Percentiles rank a stretch among this genome's conserved stretches.
Conservation (phyloP, 2,888 invertebrate species). For the Cataglyphis livida region DNA sequence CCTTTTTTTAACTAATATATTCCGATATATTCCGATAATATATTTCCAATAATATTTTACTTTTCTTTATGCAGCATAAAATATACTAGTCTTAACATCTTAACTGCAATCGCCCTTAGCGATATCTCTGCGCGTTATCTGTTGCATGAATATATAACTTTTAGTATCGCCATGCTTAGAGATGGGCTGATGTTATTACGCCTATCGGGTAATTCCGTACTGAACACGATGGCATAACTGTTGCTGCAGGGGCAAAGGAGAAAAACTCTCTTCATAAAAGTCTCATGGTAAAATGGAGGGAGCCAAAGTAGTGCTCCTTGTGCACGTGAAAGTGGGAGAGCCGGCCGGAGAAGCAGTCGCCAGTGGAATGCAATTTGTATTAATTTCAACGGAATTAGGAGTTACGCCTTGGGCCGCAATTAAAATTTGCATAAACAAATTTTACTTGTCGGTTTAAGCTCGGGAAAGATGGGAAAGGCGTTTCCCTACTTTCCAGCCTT, state of each 20-base stretch:
- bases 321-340: constrained; percentile 53
- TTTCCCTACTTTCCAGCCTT: constrained; percentile 1
- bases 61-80: constrained; percentile 3
- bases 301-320: constrained; percentile 45
- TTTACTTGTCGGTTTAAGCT: constrained; percentile 70
- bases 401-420: constrained; percentile 78
- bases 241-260: constrained; percentile 25
- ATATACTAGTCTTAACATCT: not conserved
- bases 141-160: constrained; percentile 50
- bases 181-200: constrained; percentile 41
- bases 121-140: constrained; percentile 30
- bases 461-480: constrained; percentile 54
- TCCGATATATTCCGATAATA: not conserved
- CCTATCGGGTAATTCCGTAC: constrained; percentile 43
- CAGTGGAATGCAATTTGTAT: constrained; percentile 78
- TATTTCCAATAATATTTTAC: not conserved
- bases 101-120: constrained; percentile 25
- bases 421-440: constrained; percentile 82
- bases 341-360: constrained; percentile 57
- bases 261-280: constrained; percentile 62
- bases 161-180: constrained; percentile 41
- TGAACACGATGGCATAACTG: constrained; percentile 13
- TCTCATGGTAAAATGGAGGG: constrained; percentile 55
- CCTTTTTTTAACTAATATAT: not conserved
- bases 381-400: constrained; percentile 80